Evolutionary conservation across 2,888 invertebrate species (phyloP).

Genomic region (Camponotus fellah): DNA sequence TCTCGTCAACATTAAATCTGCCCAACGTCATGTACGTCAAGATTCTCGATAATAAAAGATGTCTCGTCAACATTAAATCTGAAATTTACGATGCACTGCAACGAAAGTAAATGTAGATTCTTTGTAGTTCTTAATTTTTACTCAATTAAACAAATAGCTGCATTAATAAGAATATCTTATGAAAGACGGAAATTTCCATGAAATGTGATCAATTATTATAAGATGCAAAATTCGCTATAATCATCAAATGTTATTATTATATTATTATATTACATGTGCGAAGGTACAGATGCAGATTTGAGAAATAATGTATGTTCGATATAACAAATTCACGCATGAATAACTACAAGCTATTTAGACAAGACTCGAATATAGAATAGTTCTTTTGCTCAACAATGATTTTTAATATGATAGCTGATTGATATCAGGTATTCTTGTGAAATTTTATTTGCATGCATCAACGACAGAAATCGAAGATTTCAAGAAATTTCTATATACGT

Average conservation of each 20-base stretch:
- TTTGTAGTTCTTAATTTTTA: background rate
- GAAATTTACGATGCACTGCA: background rate
- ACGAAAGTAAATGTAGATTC: background rate
- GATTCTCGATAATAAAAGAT: background rate
- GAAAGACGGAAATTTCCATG: background rate
- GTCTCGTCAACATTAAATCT: conserved; percentile 43
- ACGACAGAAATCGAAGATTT: conserved; percentile 31
- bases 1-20: conserved; percentile 38
- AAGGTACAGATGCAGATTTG: background rate
- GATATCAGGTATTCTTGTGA: conserved; percentile 15
- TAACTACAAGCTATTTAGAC: background rate
- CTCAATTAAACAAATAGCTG: background rate
- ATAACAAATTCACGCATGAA: background rate
- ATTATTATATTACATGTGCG: too few relatives aligned
- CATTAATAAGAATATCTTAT: background rate
- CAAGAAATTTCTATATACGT: conserved; percentile 23
- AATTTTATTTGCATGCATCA: conserved; percentile 26
- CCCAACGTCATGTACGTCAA: conserved; percentile 50
- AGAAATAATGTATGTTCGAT: background rate
- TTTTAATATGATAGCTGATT: conserved; percentile 12
- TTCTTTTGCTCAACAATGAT: background rate
- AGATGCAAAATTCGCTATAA: background rate
- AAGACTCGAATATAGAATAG: background rate
- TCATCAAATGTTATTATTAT: background rate
- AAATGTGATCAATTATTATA: background rate